These are phyloP conservation scores for Pseudotriccus pelzelni DNA, from an alignment of 2,797 vertebrate genomes.

Conservation along the genomic window DNA sequence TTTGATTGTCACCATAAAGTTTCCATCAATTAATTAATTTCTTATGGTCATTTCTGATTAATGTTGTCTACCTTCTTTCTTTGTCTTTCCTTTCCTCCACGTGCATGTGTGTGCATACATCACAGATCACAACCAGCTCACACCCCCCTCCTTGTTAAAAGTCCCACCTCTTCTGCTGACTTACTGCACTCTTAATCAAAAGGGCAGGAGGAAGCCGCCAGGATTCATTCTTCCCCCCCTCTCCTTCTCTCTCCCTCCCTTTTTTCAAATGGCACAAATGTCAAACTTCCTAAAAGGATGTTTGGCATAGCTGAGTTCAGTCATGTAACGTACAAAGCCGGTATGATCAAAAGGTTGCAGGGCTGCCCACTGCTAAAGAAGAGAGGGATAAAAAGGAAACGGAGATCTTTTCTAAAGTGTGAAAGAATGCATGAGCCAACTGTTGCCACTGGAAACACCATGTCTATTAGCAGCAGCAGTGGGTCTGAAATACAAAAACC, in stretches of 20 bases:
- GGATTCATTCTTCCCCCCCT: constrained; percentile 73
- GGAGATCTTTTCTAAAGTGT: constrained; percentile 71
- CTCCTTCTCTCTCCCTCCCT: constrained; percentile 60
- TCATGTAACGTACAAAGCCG: constrained; percentile 74
- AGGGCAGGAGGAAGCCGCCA: constrained; percentile 76
- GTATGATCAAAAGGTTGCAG: constrained; percentile 80
- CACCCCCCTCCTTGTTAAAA: constrained; percentile 29
- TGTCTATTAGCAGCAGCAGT: constrained; percentile 28
- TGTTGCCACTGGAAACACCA: constrained; percentile 58
- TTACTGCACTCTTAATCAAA: constrained; percentile 80
- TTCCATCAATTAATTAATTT: constrained; percentile 63
- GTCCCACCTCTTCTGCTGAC: constrained; percentile 76
- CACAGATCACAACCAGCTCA: neutral
- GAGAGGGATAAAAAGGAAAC: constrained; percentile 68
- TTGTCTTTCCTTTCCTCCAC: neutral
- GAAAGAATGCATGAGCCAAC: constrained; percentile 65
- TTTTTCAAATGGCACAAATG: constrained; percentile 77
- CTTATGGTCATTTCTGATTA: constrained; percentile 63
- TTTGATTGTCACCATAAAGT: constrained; percentile 45
- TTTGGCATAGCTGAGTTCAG: constrained; percentile 80
- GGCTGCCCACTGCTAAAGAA: constrained; percentile 77
- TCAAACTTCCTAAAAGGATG: constrained; percentile 80
- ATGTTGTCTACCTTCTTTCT: constrained; percentile 60
- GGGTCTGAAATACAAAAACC: constrained; percentile 26
- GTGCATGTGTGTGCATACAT: neutral